These are phyloP conservation scores for Arvicanthis niloticus DNA, from an alignment of 2,113 vertebrate genomes.

Conservation along the genomic window DNA sequence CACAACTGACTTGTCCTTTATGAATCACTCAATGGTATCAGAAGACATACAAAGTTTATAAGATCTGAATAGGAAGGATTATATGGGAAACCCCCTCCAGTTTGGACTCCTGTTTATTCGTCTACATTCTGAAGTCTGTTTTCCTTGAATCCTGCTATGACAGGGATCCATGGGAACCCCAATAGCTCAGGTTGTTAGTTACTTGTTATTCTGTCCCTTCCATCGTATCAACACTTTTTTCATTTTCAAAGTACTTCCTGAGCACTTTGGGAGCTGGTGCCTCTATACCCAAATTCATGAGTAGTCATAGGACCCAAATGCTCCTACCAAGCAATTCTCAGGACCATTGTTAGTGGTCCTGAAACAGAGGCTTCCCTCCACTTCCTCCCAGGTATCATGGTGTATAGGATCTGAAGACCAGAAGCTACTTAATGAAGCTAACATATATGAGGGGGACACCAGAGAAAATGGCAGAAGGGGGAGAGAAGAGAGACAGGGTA, in stretches of 20 bases:
- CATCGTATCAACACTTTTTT: not conserved
- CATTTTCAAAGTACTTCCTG: too few relatives aligned
- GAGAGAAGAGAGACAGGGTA: fast-evolving
- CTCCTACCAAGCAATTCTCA: not conserved
- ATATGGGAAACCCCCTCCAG: not conserved
- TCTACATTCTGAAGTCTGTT: not conserved
- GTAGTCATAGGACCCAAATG: not conserved
- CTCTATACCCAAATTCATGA: not conserved
- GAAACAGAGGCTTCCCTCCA: not conserved
- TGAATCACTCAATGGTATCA: not conserved
- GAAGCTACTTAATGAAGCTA: not conserved
- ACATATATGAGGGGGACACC: fast-evolving
- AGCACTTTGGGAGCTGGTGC: not conserved
- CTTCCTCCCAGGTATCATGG: too few relatives aligned
- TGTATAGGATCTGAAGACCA: too few relatives aligned
- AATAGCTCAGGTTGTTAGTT: fast-evolving
- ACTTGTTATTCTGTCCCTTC: not conserved
- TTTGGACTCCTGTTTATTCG: not conserved
- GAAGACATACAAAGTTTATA: not conserved
- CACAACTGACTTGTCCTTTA: not conserved
- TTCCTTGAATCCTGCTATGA: too few relatives aligned
- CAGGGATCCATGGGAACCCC: fast-evolving
- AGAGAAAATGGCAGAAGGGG: not conserved
- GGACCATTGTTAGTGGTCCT: not conserved
- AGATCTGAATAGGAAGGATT: too few relatives aligned